A percentile compares a stretch with the other conserved stretches of the same genome.
Evolutionary conservation across 2,888 invertebrate genomes (phyloP).

Genomic region (Eupeodes latifasciatus): DNA sequence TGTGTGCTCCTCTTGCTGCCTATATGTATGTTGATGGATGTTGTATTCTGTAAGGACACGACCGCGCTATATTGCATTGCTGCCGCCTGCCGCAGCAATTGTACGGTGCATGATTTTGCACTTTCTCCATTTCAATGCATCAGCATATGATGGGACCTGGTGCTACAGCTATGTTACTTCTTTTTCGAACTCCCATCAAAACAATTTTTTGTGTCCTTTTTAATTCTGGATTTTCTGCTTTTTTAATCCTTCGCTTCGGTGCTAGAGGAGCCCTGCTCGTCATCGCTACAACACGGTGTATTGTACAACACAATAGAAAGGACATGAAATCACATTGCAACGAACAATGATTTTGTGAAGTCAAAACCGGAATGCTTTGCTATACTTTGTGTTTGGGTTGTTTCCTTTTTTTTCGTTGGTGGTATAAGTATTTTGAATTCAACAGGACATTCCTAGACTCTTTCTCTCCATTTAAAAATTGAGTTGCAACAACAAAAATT

Average conservation of each 20-base stretch:
- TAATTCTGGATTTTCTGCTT: conserved; percentile 9
- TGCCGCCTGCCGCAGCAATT: conserved; percentile 5
- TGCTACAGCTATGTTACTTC: conserved; percentile 21
- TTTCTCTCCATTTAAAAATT: conserved; percentile 8
- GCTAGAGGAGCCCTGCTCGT: conserved; percentile 47
- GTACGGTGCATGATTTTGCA: conserved; percentile 68
- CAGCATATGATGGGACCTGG: conserved; percentile 3
- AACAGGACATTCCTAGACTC: conserved; percentile 48
- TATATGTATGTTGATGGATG: conserved; percentile 58
- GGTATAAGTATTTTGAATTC: conserved; percentile 21
- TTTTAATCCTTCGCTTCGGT: conserved; percentile 44
- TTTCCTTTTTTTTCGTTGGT: neutral
- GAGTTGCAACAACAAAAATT: conserved; percentile 67
- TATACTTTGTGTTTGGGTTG: conserved; percentile 5
- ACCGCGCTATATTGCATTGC: conserved; percentile 60
- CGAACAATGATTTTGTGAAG: neutral
- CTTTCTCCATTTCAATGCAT: conserved; percentile 42
- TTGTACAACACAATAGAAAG: conserved; percentile 5
- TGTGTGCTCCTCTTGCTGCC: conserved; percentile 36
- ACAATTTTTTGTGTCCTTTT: conserved; percentile 47
- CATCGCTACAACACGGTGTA: neutral
- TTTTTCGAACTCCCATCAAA: conserved; percentile 24
- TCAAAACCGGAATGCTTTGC: conserved; percentile 13
- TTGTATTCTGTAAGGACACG: conserved; percentile 38
- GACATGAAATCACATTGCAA: conserved; percentile 18